These are phyloP conservation scores for Cossypha niveicapilla DNA, from an alignment of 2,797 vertebrate genomes.

Conservation along the genomic window DNA sequence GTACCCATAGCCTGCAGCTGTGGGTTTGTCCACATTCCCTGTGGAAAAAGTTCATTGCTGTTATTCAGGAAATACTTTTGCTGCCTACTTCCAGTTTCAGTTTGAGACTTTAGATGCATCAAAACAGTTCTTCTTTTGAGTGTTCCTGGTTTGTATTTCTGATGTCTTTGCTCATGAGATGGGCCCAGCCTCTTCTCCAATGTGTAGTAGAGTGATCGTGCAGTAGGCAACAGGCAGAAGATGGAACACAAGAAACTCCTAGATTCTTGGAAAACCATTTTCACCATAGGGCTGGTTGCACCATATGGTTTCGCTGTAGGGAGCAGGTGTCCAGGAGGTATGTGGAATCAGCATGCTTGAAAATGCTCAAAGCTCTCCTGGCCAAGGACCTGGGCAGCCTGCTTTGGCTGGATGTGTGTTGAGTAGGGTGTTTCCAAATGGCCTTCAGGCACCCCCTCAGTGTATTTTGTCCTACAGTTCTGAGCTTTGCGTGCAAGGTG, in stretches of 20 bases:
- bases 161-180: background rate
- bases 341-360: background rate
- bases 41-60: background rate
- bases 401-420: background rate
- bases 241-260: background rate
- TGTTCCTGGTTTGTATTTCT: background rate
- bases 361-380: background rate
- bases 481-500: background rate
- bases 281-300: background rate
- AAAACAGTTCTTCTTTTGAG: background rate
- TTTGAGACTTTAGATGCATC: background rate
- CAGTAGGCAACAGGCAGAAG: background rate
- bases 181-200: background rate
- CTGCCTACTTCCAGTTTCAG: background rate
- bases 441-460: background rate
- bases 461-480: background rate
- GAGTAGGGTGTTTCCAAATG: background rate
- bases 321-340: background rate
- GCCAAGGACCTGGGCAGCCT: background rate
- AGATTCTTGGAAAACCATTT: background rate
- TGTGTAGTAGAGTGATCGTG: background rate
- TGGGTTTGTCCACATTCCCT: background rate
- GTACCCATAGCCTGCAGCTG: background rate
- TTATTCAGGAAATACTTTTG: background rate
- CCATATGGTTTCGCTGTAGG: background rate